Percentiles rank a stretch among this genome's conserved stretches.
phyloP scores from a whole-genome alignment of 1,140 invertebrate species.

The Hylaeus volcanicus region DNA sequence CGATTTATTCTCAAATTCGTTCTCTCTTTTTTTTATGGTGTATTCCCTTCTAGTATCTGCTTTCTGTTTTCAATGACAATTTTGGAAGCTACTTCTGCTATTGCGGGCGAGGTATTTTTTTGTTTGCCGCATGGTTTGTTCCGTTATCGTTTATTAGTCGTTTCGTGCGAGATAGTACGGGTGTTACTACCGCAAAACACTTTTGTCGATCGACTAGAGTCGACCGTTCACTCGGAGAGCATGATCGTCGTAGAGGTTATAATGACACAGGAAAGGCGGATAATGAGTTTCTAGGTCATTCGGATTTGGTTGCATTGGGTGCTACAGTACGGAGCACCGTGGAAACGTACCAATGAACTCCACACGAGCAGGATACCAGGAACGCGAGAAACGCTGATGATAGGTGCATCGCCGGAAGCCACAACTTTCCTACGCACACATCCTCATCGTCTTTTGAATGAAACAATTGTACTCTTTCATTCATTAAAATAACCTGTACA shows the following conservation, averaged over 20 bases:
- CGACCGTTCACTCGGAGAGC: slow-evolving; percentile 68
- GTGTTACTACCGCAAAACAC: slow-evolving; percentile 71
- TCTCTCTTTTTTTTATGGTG: too few species aligned
- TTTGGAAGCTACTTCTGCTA: too few species aligned
- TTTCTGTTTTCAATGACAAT: too few species aligned
- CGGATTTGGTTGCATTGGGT: slow-evolving; percentile 69
- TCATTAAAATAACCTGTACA: not conserved
- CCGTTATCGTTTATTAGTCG: too few species aligned
- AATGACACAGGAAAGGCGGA: slow-evolving; percentile 47
- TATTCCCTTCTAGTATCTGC: too few species aligned
- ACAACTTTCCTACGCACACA: slow-evolving; percentile 2
- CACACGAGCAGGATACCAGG: slow-evolving; percentile 70
- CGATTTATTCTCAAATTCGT: too few species aligned
- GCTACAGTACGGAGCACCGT: slow-evolving; percentile 68
- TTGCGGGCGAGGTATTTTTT: too few species aligned
- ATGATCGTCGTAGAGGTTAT: slow-evolving; percentile 56
- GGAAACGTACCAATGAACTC: slow-evolving; percentile 77
- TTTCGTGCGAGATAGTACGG: slow-evolving; percentile 3
- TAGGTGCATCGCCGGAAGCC: not conserved
- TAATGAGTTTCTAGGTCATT: slow-evolving; percentile 72
- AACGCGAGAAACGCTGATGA: slow-evolving; percentile 50
- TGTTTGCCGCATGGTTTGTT: too few species aligned
- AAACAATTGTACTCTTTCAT: not conserved
- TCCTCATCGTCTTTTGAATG: not conserved
- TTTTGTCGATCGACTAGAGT: slow-evolving; percentile 79